These are phyloP conservation scores for Columba guinea DNA, from an alignment of 2,797 vertebrate species.

Conservation along the genomic window DNA sequence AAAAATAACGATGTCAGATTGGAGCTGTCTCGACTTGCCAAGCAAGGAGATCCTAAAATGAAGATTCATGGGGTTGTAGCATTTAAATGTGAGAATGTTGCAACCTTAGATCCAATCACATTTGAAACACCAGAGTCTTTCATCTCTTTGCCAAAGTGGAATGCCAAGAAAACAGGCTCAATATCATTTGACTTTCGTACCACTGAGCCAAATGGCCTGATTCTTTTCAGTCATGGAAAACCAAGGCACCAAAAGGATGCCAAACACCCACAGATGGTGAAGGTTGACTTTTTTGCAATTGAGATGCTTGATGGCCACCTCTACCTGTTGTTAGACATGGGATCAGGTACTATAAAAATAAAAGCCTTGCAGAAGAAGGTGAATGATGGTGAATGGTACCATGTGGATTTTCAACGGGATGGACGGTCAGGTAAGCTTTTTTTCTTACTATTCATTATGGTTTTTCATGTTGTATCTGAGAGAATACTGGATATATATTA, in stretches of 20 bases:
- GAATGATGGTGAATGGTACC: constrained; percentile 99
- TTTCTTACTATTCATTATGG: not conserved
- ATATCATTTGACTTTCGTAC: constrained; percentile 99
- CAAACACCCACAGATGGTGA: constrained; percentile 90
- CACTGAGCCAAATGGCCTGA: constrained; percentile 95
- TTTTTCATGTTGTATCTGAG: not conserved
- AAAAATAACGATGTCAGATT: constrained; percentile 98
- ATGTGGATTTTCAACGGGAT: constrained; percentile 97
- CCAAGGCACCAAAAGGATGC: constrained; percentile 93
- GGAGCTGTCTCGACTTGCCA: constrained; percentile 93
- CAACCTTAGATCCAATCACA: constrained; percentile 96
- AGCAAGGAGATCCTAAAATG: constrained; percentile 94
- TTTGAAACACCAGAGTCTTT: constrained; percentile 97
- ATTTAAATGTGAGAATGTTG: constrained; percentile 98
- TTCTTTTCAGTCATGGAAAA: constrained; percentile 97
- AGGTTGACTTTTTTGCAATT: constrained; percentile 98
- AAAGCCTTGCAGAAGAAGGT: constrained; percentile 95
- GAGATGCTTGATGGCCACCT: constrained; percentile 98
- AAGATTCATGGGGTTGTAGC: constrained; percentile 95
- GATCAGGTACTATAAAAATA: constrained; percentile 97
- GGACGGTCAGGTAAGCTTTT: constrained; percentile 89
- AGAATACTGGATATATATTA: not conserved
- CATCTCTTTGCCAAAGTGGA: constrained; percentile 96
- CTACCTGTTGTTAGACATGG: constrained; percentile 96
- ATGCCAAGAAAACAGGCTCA: constrained; percentile 97